Conservation (phyloP, 2,888 invertebrate genomes). For the Horisme vitalbata region DNA sequence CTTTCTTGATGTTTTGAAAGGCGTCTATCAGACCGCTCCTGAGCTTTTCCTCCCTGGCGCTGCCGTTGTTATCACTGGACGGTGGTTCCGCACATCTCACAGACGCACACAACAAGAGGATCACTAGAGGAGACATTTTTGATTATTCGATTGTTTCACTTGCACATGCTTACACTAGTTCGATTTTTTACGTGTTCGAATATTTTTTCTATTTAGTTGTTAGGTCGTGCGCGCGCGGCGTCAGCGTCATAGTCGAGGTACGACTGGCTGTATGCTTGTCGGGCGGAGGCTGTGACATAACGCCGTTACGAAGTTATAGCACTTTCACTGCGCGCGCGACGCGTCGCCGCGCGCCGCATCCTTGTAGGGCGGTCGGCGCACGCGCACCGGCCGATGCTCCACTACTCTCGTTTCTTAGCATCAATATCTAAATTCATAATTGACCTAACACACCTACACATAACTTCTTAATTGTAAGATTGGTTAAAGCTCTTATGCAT, state of each 20-base stretch:
- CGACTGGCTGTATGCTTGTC: conserved; percentile 54
- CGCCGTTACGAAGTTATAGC: conserved; percentile 63
- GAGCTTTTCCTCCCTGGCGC: conserved; percentile 68
- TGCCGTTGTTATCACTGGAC: conserved; percentile 54
- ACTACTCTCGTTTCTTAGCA: conserved; percentile 29
- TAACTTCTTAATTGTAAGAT: too few species aligned
- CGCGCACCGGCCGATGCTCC: conserved; percentile 21
- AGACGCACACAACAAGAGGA: conserved; percentile 60
- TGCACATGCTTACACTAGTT: conserved; percentile 52
- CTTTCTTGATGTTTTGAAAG: conserved; percentile 74
- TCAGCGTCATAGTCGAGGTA: conserved; percentile 67
- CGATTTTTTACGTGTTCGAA: conserved; percentile 16
- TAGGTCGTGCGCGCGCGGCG: conserved; percentile 65
- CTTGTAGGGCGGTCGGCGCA: conserved; percentile 48
- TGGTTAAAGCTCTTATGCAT: too few species aligned
- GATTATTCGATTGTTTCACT: conserved; percentile 44
- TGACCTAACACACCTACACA: too few species aligned
- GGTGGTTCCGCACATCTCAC: conserved; percentile 55
- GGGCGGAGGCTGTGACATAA: conserved; percentile 68
- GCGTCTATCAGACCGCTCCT: conserved; percentile 73
- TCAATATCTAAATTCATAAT: conserved; percentile 16
- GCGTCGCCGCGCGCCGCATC: conserved; percentile 46
- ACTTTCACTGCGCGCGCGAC: conserved; percentile 68
- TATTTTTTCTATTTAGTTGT: conserved; percentile 30
- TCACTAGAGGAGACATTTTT: conserved; percentile 65